Base-by-base conservation (phyloP, 2,113 vertebrate genomes). In the Neogobius melanostomus region DNA sequence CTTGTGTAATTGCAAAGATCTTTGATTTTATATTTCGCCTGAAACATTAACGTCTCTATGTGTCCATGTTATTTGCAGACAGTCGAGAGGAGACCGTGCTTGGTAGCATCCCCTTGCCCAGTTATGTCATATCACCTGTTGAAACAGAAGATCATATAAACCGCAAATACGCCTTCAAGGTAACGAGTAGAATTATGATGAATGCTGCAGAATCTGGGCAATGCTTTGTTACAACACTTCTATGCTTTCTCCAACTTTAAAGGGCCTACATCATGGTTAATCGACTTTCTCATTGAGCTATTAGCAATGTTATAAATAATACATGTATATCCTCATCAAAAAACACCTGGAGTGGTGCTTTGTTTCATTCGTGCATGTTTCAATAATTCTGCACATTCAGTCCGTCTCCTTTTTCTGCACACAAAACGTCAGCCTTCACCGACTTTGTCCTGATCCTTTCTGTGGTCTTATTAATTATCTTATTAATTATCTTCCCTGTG, bases 111-210 rank as follows among this genome's bases (percentile, higher is more conserved):
- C 97, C 98, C 15, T 86, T 98, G 77, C 98, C 96, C 76, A 96
- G 98, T 88, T 99, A 99, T 0, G 92, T 97, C 51, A 94, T 96
- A 69, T 92, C 96, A 11, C 92, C 96, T 0, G 94, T 98, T 74
- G 94, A 92, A 71, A 89, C 94, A 0, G 96, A 98, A 68, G 98
- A 99, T 89, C 97, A 96, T 54, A 96, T 98, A 77, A 96, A 95
- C 89, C 97, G 98, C 81, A 98, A 97, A 85, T 98, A 96, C 69
- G 95, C 97, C 71, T 99, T 99, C 85, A 99, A 99, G 98, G 98
- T 99, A 89, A 87, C 77, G 69, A 43, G 36, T 56, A 45, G n/a
- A 36, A 36, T 36, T 36, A 36, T 36, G 28, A 4, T 36, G 28
- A 36, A 36, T 36, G 28, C 28, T 4, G 28, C 28, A 36, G 28